Base-by-base conservation (phyloP, 1,140 invertebrate genomes). In the Orius insidiosus region DNA sequence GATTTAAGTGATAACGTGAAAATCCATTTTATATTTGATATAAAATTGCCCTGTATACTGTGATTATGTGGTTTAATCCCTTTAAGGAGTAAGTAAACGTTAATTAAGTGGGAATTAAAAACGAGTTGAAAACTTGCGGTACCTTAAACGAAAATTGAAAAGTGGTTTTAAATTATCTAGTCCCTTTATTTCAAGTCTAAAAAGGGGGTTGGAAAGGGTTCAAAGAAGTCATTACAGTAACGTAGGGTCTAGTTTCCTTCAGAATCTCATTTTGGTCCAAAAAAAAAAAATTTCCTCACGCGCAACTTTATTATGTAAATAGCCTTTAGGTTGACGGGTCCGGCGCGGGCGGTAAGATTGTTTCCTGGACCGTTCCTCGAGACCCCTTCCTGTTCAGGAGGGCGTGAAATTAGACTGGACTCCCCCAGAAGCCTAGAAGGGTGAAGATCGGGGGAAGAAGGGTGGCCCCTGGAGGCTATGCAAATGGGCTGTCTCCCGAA, bases 371-470 rank as follows among this genome's bases (percentile, higher is more conserved):
- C 35, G n/a, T 36, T 15, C 35, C 14, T 15, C 35, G 35, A n/a
- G 14, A 36, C n/a, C 35, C 41, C 41, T 30, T n/a, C 24, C 41
- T 43, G 41, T 43, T 18, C 41, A 43, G 16, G 16, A 30, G 9
- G 16, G 18, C 38, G 41, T 43, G 41, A 43, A 43, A 43, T 43
- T 43, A 43, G 41, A 43, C 41, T 16, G 41, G 41, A 43, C 41
- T 43, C 41, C 10, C 24, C 10, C 7, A 30, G 24, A 24, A 24
- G 24, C 24, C 6, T 24, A 7, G 24, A 24, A 24, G 24, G 24
- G 24, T 24, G 24, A 24, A 24, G 24, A 24, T 24, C 24, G 24
- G 24, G 24, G 24, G n/a, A n/a, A n/a, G n/a, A n/a, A 15, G 35
- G 18, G 38, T 10, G 16, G 16, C 38, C 16, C 15, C 38, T 13